A percentile compares a stretch with the other conserved stretches of the same genome.
Evolutionary conservation across 2,113 vertebrate species (phyloP).

Genomic region (Sceloporus undulatus): DNA sequence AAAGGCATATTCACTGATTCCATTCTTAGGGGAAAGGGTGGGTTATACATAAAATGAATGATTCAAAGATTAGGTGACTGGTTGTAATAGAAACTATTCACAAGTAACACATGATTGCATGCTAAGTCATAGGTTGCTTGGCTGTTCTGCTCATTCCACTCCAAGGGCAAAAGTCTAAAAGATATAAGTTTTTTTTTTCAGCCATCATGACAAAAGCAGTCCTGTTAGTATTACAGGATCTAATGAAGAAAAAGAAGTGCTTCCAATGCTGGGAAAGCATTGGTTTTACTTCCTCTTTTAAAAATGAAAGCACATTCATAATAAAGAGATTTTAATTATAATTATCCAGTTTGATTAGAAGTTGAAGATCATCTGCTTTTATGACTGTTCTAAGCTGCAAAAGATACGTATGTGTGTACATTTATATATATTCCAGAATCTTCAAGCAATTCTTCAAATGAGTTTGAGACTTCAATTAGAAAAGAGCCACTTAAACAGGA

Average conservation of each 20-base stretch:
- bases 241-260: conserved; percentile 14
- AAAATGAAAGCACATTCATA: conserved; percentile 41
- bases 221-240: conserved; percentile 13
- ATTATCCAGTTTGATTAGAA: conserved; percentile 47
- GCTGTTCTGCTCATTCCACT: neutral
- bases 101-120: neutral
- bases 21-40: too few relatives aligned
- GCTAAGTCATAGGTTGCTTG: neutral
- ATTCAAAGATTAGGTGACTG: too few relatives aligned
- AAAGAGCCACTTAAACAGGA: conserved; percentile 22
- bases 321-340: conserved; percentile 49
- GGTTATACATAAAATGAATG: too few relatives aligned
- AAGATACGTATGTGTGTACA: conserved; percentile 3
- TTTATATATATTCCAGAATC: conserved; percentile 40
- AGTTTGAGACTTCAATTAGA: conserved; percentile 53
- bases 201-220: neutral
- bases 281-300: conserved; percentile 34
- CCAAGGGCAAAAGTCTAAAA: neutral
- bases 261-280: conserved; percentile 47
- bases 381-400: conserved; percentile 42
- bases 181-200: neutral
- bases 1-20: neutral
- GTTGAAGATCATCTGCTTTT: conserved; percentile 27
- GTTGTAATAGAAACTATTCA: neutral
- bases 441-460: conserved; percentile 59